Conservation (phyloP, 2,888 invertebrate genomes). For the Brachynemurus nebulosus region DNA sequence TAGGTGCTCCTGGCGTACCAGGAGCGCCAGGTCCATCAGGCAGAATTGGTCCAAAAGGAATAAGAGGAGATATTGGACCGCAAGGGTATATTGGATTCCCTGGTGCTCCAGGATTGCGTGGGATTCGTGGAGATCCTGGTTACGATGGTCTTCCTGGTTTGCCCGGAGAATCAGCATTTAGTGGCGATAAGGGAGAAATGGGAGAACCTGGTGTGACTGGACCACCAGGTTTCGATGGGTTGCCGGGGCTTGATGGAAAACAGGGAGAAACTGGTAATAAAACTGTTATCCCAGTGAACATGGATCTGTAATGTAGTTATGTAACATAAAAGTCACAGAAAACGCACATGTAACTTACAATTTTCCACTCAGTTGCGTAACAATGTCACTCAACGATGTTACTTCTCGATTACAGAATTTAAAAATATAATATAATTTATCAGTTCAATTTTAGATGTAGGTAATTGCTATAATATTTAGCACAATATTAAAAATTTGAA, state of each 20-base stretch:
- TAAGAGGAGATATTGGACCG: slow-evolving; percentile 29
- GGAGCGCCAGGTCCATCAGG: slow-evolving; percentile 34
- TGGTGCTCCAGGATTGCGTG: slow-evolving; percentile 30
- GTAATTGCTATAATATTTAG: too few species aligned
- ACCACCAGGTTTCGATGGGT: slow-evolving; percentile 37
- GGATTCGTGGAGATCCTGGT: slow-evolving; percentile 31
- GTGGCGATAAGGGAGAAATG: slow-evolving; percentile 45
- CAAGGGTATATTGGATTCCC: slow-evolving; percentile 36
- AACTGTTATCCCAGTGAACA: too few species aligned
- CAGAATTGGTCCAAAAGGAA: slow-evolving; percentile 27
- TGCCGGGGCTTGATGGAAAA: slow-evolving; percentile 40
- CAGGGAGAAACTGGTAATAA: slow-evolving; percentile 33
- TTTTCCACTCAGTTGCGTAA: too few species aligned
- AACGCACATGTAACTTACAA: too few species aligned
- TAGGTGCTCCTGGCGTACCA: slow-evolving; percentile 23
- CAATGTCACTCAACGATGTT: too few species aligned
- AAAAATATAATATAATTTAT: too few species aligned
- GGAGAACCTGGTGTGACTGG: slow-evolving; percentile 39
- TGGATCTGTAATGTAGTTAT: too few species aligned
- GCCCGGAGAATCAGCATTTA: slow-evolving; percentile 44
- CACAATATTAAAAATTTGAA: too few species aligned
- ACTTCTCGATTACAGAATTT: too few species aligned
- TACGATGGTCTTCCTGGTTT: slow-evolving; percentile 26
- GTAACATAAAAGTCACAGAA: too few species aligned
- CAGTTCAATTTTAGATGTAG: too few species aligned